Percentiles rank a stretch among this genome's conserved stretches.
Evolutionary conservation across 2,797 vertebrate species (phyloP).

Genomic region (Alfaro cultratus): DNA sequence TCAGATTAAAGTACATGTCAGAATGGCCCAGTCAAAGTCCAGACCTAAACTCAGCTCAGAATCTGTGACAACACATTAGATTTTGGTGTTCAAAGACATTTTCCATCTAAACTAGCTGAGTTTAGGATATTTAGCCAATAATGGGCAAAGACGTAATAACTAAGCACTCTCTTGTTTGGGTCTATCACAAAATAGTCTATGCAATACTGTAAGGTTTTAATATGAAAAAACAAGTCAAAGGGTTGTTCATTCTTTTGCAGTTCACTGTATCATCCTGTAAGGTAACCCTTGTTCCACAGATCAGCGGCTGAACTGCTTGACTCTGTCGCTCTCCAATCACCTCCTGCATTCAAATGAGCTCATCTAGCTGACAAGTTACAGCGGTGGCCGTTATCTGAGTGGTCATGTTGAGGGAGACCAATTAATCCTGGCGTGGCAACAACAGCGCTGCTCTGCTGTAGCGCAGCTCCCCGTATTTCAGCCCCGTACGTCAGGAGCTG

Average conservation of each 20-base stretch:
- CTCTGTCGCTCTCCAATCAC: conserved; percentile 46
- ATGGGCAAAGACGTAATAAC: not conserved
- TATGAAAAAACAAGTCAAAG: not conserved
- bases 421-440: conserved; percentile 40
- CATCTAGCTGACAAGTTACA: conserved; percentile 51
- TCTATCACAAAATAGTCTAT: not conserved
- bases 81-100: not conserved
- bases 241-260: not conserved
- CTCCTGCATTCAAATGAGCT: conserved; percentile 62
- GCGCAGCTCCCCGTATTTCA: conserved; percentile 44
- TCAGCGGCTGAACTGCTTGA: conserved; percentile 61
- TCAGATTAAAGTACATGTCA: not conserved
- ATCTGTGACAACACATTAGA: not conserved
- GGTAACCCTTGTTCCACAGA: conserved; percentile 54
- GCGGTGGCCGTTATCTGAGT: conserved; percentile 37
- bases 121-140: not conserved
- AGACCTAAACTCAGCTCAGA: not conserved
- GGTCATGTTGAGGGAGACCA: conserved; percentile 56
- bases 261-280: conserved; percentile 42
- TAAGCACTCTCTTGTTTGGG: not conserved
- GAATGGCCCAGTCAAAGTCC: not conserved
- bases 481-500: conserved; percentile 57
- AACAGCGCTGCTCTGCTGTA: conserved; percentile 36
- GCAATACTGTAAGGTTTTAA: not conserved
- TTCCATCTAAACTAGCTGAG: not conserved